A percentile compares a stretch with the other conserved stretches of the same genome.
These are phyloP conservation scores for Aphrocallistes beatrix DNA, from an alignment of 37 sponge, comb jelly and placozoan species.

Conservation along the genomic window DNA sequence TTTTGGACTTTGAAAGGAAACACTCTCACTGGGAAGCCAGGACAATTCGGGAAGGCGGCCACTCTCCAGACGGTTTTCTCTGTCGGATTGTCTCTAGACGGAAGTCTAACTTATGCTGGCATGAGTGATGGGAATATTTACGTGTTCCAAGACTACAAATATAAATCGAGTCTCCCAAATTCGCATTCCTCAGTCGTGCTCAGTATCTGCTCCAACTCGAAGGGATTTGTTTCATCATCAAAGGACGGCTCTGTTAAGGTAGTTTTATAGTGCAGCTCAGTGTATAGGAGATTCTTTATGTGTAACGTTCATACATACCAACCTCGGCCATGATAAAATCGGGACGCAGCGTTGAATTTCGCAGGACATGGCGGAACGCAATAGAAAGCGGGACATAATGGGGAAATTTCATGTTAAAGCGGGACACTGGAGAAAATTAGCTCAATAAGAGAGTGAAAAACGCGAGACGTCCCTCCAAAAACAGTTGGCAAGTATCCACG, in stretches of 20 bases:
- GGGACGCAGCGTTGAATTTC: too few species aligned
- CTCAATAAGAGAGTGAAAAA: too few species aligned
- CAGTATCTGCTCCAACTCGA: neutral
- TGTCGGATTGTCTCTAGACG: neutral
- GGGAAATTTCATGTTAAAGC: too few species aligned
- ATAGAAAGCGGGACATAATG: too few species aligned
- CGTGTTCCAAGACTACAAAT: neutral
- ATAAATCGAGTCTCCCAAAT: neutral
- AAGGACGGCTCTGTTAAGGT: constrained; percentile 10
- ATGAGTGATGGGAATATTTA: neutral
- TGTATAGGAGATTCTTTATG: too few species aligned
- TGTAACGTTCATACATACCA: too few species aligned
- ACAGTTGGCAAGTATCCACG: too few species aligned
- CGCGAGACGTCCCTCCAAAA: too few species aligned
- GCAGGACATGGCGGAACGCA: too few species aligned
- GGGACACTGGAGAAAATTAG: too few species aligned
- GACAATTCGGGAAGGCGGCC: constrained; percentile 75
- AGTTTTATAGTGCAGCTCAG: neutral
- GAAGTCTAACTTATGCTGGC: neutral
- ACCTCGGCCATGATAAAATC: too few species aligned
- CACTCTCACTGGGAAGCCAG: constrained; percentile 63
- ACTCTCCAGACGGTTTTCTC: neutral
- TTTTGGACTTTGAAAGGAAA: constrained; percentile 94
- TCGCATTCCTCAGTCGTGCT: neutral
- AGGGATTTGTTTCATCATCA: neutral